Evolutionary conservation across 2,888 invertebrate species (phyloP), one percentile per base, ranked within the genome.

Genomic region (Sarcophaga subvicina): DNA sequence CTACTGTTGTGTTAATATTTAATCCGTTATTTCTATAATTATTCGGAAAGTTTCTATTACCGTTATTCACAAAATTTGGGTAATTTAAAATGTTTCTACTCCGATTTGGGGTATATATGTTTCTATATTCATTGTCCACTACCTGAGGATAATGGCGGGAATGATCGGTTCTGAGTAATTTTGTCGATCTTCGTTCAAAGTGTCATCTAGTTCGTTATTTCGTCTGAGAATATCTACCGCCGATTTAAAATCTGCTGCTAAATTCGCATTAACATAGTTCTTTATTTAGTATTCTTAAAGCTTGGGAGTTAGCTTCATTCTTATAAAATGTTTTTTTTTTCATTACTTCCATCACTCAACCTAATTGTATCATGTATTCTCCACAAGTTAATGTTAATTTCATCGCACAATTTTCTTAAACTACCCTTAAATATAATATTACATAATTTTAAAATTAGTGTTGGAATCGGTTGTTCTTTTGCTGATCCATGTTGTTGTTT

Each of bases 391-490:
- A 49, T 49, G 17, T 54, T 54, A 54, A 54, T 54, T 14, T 14
- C 17, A 54, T 54, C 54, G 17, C 12, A 14, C 17, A 54, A 17
- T 54, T 54, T 54, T 54, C 54, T 54, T 54, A 54, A 4, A 5
- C 17, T 54, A 54, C 54, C 54, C 14, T 17, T 54, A 62, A 62
- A 62, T 22, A n/a, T 62, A 62, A 62, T 62, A 62, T 62, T 62
- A 62, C 62, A 8, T 62, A 62, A 62, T 22, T n/a, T 62, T 20
- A 62, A 62, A 62, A 62, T 62, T 22, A 22, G 66, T 62, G 20
- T 47, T 17, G 64, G 10, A 8, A 75, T 75, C 0, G 47, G 63
- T 45, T 49, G 22, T 66, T 66, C 27, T 66, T 66, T 37, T 37
- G 37, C 10, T 37, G 37, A 37, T 14, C 37, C 5, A 37, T 66